Percentiles rank a stretch among this genome's conserved stretches.
phyloP scores from a whole-genome alignment of 2,797 vertebrate species.

The Sylvia borin region DNA sequence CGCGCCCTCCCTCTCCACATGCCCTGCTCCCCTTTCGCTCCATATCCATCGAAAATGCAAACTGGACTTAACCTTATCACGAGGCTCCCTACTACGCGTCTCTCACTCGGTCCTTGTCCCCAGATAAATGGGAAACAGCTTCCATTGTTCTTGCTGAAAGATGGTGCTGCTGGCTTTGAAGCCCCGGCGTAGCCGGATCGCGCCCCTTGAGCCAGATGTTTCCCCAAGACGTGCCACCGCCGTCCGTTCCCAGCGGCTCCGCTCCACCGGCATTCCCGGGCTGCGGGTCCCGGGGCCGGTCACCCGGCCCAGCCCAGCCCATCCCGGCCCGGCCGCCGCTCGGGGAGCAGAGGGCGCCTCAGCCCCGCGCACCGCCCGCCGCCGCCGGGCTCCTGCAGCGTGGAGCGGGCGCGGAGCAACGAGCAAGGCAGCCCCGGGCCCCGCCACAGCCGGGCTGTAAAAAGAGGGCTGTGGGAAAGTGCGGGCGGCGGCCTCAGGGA shows the following conservation, averaged over 20 bases:
- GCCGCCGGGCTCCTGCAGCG: not conserved
- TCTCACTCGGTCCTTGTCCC: not conserved
- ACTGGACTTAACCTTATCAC: not conserved
- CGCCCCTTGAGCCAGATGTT: not conserved
- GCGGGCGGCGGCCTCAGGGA: not conserved
- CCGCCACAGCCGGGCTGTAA: not conserved
- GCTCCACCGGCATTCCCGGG: not conserved
- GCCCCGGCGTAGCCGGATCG: not conserved
- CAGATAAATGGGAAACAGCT: not conserved
- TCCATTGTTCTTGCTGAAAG: not conserved
- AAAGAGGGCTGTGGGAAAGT: not conserved
- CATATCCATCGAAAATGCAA: not conserved
- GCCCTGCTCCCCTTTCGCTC: not conserved
- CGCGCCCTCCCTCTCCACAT: not conserved
- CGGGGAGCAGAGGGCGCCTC: slow-evolving; percentile 66
- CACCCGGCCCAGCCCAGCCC: too few relatives aligned
- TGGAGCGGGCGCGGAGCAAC: not conserved
- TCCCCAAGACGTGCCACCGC: not conserved
- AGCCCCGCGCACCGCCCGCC: slow-evolving; percentile 11
- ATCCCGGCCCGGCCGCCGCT: not conserved
- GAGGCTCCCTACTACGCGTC: not conserved
- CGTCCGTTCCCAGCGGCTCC: not conserved
- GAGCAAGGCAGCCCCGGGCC: not conserved
- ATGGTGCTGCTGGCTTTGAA: not conserved
- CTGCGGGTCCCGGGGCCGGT: not conserved